Evolutionary conservation across 2,888 invertebrate genomes (phyloP).

Genomic region (Formica aserva): DNA sequence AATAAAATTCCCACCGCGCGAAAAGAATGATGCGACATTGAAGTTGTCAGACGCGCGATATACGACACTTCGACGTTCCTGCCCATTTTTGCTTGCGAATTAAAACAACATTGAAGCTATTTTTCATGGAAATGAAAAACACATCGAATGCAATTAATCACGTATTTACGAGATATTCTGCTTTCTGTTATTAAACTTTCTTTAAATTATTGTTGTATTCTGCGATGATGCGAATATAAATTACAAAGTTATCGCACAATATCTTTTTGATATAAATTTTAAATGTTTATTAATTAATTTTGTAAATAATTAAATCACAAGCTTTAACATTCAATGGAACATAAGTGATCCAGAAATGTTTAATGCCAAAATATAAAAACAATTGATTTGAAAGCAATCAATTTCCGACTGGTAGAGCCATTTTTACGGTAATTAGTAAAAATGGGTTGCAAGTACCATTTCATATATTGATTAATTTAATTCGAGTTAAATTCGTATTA

Average conservation of each 20-base stretch:
- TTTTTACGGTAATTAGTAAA: neutral
- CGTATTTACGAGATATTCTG: neutral
- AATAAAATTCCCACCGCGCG: slow-evolving; percentile 43
- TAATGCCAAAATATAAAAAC: neutral
- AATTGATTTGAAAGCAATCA: neutral
- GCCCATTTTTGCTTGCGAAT: slow-evolving; percentile 19
- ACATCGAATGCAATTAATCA: neutral
- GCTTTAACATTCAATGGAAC: neutral
- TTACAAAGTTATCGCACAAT: neutral
- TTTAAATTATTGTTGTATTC: neutral
- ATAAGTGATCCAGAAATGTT: neutral
- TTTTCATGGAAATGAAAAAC: neutral
- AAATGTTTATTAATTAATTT: neutral
- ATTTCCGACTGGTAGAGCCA: neutral
- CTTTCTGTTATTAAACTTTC: neutral
- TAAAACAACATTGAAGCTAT: neutral
- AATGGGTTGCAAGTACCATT: neutral
- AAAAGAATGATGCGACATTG: slow-evolving; percentile 23
- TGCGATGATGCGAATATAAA: neutral
- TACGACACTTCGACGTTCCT: slow-evolving; percentile 10
- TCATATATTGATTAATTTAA: neutral
- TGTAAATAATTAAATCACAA: slow-evolving; percentile 10
- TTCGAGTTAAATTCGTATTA: neutral
- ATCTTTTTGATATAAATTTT: slow-evolving; percentile 1
- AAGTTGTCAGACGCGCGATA: slow-evolving; percentile 36